A percentile compares a stretch with the other conserved stretches of the same genome.
These are phyloP conservation scores for Malthinus flaveolus DNA, from an alignment of 2,888 invertebrate species.

Conservation along the genomic window DNA sequence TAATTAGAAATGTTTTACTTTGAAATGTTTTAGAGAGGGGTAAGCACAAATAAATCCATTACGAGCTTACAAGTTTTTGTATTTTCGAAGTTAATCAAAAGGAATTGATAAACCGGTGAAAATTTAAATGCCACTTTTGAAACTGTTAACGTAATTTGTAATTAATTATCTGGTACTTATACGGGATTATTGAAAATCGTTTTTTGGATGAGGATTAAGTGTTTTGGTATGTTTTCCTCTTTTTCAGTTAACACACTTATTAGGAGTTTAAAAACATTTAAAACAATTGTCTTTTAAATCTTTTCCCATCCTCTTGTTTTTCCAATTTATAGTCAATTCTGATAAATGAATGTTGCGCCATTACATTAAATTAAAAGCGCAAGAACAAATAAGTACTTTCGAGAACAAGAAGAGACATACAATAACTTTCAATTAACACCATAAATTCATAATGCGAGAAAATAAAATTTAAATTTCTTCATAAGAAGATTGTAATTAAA, in stretches of 20 bases:
- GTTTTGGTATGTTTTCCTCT: too few relatives aligned
- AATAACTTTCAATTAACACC: too few relatives aligned
- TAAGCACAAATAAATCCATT: background rate
- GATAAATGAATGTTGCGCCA: conserved; percentile 4
- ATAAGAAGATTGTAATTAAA: background rate
- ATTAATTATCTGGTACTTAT: too few relatives aligned
- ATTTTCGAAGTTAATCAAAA: background rate
- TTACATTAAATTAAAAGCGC: background rate
- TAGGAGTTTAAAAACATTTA: background rate
- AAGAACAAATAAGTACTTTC: too few relatives aligned
- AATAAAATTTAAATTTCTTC: background rate
- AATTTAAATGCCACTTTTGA: conserved; percentile 1
- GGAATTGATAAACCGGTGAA: background rate
- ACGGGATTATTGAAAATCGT: too few relatives aligned
- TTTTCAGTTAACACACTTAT: too few relatives aligned
- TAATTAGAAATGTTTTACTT: background rate
- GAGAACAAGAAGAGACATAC: too few relatives aligned
- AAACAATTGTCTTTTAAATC: conserved; percentile 4
- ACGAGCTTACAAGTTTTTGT: background rate
- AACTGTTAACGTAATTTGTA: too few relatives aligned
- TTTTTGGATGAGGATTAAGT: too few relatives aligned
- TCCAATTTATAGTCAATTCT: conserved; percentile 4
- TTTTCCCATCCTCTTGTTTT: background rate
- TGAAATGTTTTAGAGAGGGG: background rate
- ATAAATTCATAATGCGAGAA: too few relatives aligned